These are phyloP conservation scores for Bunonema sp. DNA, from an alignment of 2,888 invertebrate species.

Conservation along the genomic window DNA sequence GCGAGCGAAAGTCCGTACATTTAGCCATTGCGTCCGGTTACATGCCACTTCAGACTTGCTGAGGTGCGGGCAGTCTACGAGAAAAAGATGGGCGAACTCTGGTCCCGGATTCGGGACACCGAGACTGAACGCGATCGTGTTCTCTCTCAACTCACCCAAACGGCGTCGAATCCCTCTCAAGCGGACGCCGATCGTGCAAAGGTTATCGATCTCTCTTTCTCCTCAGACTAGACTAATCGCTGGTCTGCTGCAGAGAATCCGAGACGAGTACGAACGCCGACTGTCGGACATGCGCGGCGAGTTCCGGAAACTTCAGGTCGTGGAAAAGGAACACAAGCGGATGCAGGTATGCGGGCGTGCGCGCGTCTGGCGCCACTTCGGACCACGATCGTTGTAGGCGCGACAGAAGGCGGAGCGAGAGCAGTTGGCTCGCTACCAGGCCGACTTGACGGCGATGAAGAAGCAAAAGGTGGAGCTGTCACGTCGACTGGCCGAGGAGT, in stretches of 20 bases:
- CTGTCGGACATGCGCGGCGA: slow-evolving; percentile 69
- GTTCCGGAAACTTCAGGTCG: slow-evolving; percentile 65
- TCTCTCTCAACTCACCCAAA: slow-evolving; percentile 11
- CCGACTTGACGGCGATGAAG: slow-evolving; percentile 59
- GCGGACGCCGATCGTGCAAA: no score
- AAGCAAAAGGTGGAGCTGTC: slow-evolving; percentile 60
- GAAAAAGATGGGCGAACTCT: slow-evolving; percentile 23
- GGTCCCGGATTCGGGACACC: slow-evolving; percentile 14
- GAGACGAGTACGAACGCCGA: slow-evolving; percentile 75
- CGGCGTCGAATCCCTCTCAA: neutral
- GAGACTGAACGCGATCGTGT: slow-evolving; percentile 26
- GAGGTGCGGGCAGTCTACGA: slow-evolving; percentile 21
- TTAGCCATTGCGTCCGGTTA: no score
- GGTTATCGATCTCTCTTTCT: no score
- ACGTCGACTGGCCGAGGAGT: slow-evolving; percentile 86
- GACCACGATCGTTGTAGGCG: slow-evolving; percentile 4
- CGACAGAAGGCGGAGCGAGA: slow-evolving; percentile 15
- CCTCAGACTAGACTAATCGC: neutral
- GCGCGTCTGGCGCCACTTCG: neutral
- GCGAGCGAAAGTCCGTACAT: no score
- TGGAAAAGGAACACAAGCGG: slow-evolving; percentile 73
- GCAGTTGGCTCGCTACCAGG: slow-evolving; percentile 11
- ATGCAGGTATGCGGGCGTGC: slow-evolving; percentile 51
- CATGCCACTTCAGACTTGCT: no score
- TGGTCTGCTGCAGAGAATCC: slow-evolving; percentile 47